Evolutionary conservation across 37 sponge, comb jelly and placozoan species (phyloP).

Genomic region (Diacarnus erythraeanus): DNA sequence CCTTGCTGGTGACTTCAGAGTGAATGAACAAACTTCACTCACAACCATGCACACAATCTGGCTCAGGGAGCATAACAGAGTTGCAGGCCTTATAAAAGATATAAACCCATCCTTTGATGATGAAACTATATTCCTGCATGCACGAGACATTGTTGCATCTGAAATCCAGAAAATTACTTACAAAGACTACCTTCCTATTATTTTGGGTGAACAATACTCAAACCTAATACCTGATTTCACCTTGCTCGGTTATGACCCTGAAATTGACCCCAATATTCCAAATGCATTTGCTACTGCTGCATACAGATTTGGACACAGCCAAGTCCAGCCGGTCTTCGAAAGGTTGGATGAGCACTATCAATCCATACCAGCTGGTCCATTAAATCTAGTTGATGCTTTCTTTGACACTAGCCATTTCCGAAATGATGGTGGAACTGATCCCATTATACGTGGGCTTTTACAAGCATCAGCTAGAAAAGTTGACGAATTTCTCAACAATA

Average conservation of each 20-base stretch:
- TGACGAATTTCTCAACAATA: constrained; percentile 63
- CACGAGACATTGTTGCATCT: constrained; percentile 82
- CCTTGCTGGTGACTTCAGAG: constrained; percentile 79
- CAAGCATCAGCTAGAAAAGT: constrained; percentile 26
- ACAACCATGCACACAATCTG: constrained; percentile 95
- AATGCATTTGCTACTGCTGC: constrained; percentile 88
- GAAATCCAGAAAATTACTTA: constrained; percentile 84
- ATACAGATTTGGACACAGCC: constrained; percentile 85
- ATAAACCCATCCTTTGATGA: constrained; percentile 81
- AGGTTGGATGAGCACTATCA: constrained; percentile 48
- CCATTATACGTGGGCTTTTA: constrained; percentile 71
- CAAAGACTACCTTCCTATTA: constrained; percentile 80
- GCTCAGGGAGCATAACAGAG: constrained; percentile 94
- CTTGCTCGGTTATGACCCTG: constrained; percentile 60
- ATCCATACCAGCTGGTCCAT: constrained; percentile 40
- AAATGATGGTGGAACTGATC: constrained; percentile 65
- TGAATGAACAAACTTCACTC: constrained; percentile 85
- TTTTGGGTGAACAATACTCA: constrained; percentile 55
- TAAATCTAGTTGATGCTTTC: constrained; percentile 55
- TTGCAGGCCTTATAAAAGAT: constrained; percentile 49
- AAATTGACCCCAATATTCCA: constrained; percentile 57
- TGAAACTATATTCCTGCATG: constrained; percentile 82
- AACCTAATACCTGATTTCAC: constrained; percentile 44
- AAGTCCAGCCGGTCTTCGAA: constrained; percentile 51
- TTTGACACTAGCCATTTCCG: constrained; percentile 56